Conservation (phyloP, 2,797 vertebrate species). For the Hemibagrus guttatus region DNA sequence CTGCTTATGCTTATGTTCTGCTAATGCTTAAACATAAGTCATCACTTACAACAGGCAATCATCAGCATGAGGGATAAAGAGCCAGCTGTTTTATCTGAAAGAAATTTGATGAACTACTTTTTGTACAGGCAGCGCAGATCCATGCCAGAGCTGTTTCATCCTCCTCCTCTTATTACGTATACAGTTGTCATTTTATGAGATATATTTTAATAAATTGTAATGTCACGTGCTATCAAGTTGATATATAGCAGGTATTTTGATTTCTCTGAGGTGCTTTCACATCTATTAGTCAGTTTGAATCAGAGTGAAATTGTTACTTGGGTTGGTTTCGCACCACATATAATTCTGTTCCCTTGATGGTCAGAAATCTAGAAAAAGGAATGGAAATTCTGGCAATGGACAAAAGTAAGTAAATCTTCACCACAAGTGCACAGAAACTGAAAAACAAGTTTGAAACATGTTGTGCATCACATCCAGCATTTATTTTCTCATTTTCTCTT, state of each 20-base stretch:
- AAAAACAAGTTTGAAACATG: not conserved
- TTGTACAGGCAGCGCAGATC: not conserved
- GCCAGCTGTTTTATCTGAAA: not conserved
- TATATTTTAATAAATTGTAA: not conserved
- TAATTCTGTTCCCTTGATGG: not conserved
- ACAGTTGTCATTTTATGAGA: not conserved
- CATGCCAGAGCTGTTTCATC: not conserved
- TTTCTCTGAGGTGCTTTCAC: not conserved
- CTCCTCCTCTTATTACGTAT: not conserved
- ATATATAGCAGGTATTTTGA: not conserved
- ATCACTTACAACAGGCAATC: not conserved
- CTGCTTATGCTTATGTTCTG: not conserved
- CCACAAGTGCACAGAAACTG: not conserved
- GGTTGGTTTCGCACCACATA: not conserved
- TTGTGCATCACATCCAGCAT: not conserved
- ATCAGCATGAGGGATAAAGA: not conserved
- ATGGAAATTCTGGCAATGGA: not conserved
- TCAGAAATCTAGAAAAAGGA: not conserved
- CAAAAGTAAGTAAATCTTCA: not conserved
- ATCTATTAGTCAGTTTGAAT: not conserved
- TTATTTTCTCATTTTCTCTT: not conserved
- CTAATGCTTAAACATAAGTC: no score
- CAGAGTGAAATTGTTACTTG: not conserved
- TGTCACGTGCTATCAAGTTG: not conserved
- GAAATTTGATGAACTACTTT: not conserved